phyloP scores from a whole-genome alignment of 2,888 invertebrate genomes.

The Cerastis leucographa region DNA sequence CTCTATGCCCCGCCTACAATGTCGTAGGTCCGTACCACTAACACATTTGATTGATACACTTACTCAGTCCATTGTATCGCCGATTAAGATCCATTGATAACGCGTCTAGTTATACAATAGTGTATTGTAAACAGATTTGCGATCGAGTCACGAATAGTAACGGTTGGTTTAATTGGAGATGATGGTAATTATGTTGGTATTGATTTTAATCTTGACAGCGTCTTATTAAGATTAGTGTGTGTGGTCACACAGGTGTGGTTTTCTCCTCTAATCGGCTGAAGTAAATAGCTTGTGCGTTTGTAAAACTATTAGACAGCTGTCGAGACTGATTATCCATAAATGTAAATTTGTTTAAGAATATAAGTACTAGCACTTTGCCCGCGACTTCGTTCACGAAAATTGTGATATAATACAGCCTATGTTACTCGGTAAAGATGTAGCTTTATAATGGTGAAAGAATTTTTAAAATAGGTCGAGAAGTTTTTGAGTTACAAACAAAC shows the following conservation, averaged over 20 bases:
- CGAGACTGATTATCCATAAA: not conserved
- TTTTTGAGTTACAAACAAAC: too few species aligned
- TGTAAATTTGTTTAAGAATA: too few species aligned
- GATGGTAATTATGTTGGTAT: constrained; percentile 26
- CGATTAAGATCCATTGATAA: constrained; percentile 54
- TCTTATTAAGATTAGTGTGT: not conserved
- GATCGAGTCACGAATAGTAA: constrained; percentile 31
- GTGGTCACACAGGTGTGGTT: not conserved
- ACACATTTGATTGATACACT: constrained; percentile 70
- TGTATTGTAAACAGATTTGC: not conserved
- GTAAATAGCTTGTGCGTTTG: not conserved
- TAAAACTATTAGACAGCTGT: not conserved
- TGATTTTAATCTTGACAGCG: constrained; percentile 28
- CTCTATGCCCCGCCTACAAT: constrained; percentile 63
- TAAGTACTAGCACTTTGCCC: too few species aligned
- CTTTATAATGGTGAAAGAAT: too few species aligned
- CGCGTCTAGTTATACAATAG: constrained; percentile 28
- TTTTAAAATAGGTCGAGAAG: too few species aligned
- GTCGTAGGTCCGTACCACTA: constrained; percentile 74
- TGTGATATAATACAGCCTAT: too few species aligned
- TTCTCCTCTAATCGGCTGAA: not conserved
- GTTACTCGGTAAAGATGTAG: too few species aligned
- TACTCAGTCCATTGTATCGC: constrained; percentile 39
- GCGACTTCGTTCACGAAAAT: too few species aligned
- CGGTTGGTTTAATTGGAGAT: constrained; percentile 25